Conservation (phyloP, 2,113 vertebrate species). For the Chaetops frenatus region DNA sequence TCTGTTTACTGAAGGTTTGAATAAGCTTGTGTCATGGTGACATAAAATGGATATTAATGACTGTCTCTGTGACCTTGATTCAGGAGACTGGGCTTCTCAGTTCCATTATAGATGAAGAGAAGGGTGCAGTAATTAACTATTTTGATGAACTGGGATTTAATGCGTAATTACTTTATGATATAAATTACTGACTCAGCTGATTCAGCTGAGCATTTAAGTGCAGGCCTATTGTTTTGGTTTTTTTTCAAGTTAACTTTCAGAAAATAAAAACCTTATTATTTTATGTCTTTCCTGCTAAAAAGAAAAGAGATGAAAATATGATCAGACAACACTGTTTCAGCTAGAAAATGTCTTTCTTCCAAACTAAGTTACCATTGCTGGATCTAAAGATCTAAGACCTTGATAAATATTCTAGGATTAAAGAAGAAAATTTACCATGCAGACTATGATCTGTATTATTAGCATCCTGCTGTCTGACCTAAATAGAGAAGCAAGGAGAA, state of each 20-base stretch:
- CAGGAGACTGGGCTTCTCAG: background rate
- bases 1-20: background rate
- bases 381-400: background rate
- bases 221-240: accelerated
- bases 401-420: constrained; percentile 38
- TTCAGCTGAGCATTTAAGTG: background rate
- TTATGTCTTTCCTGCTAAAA: background rate
- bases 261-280: background rate
- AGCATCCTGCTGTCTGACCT: constrained; percentile 38
- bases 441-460: constrained; percentile 12
- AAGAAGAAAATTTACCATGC: constrained; percentile 14
- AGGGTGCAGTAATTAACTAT: background rate
- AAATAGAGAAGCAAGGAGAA: background rate
- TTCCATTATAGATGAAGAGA: background rate
- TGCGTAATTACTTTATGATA: background rate
- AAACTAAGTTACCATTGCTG: background rate
- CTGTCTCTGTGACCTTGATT: background rate
- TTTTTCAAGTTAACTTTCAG: background rate
- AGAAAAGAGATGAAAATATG: background rate
- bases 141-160: background rate
- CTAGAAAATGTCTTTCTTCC: background rate
- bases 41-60: background rate
- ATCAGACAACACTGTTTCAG: background rate
- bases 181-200: background rate
- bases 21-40: background rate